A percentile compares a stretch with the other conserved stretches of the same genome.
Conservation (phyloP, 2,888 invertebrate species). For the Cephus sareptanus region DNA sequence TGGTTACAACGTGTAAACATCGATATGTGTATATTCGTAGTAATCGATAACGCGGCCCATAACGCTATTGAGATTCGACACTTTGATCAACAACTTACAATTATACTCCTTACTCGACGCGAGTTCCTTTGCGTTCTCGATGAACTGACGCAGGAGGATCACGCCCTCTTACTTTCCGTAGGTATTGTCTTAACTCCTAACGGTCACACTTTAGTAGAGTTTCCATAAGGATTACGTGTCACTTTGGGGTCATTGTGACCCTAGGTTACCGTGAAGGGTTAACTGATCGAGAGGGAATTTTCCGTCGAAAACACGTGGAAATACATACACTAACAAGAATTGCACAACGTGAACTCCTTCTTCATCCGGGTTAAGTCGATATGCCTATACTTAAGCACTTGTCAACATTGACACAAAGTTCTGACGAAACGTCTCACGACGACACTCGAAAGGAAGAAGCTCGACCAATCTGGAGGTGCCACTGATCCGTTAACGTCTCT, state of each 20-base stretch:
- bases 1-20: background rate
- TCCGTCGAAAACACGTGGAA: background rate
- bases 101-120: background rate
- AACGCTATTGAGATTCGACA: background rate
- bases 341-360: background rate
- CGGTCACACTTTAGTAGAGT: too few relatives aligned
- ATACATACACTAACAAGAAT: background rate
- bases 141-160: background rate
- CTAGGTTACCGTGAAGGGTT: too few relatives aligned
- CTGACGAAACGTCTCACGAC: background rate
- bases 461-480: background rate
- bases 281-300: background rate
- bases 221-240: too few relatives aligned
- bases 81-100: background rate
- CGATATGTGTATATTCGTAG: background rate
- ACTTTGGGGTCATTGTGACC: too few relatives aligned
- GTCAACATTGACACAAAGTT: background rate
- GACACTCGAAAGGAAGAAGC: background rate
- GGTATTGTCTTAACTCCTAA: too few relatives aligned
- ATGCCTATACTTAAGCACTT: background rate
- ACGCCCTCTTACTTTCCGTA: background rate
- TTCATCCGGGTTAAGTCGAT: background rate
- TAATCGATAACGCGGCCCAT: background rate
- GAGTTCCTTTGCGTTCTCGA: background rate
- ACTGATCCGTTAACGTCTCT: background rate